These are phyloP conservation scores for Nymphalis urticae DNA, from an alignment of 2,888 invertebrate genomes.

Conservation along the genomic window DNA sequence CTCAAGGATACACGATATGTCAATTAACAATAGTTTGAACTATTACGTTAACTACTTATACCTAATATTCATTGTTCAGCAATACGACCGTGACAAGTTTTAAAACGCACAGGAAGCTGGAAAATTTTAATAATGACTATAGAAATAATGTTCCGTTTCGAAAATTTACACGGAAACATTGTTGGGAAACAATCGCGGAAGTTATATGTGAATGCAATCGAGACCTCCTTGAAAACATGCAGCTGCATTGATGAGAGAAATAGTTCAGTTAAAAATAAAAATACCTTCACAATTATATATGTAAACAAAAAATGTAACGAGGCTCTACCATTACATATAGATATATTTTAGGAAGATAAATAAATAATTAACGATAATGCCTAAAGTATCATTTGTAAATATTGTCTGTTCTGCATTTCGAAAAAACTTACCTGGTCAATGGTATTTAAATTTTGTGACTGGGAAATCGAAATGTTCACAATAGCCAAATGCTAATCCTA, in stretches of 20 bases:
- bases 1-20: not conserved
- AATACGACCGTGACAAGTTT: slow-evolving; percentile 12
- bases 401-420: no score
- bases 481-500: no score
- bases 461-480: no score
- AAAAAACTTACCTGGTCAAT: no score
- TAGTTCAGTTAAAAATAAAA: not conserved
- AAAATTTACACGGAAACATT: slow-evolving; percentile 3
- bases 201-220: slow-evolving; percentile 4
- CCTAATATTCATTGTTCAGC: slow-evolving; percentile 10
- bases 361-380: no score
- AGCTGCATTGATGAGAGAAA: slow-evolving; percentile 7
- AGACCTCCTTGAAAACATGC: slow-evolving; percentile 16
- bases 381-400: no score
- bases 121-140: not conserved
- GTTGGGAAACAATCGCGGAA: slow-evolving; percentile 9
- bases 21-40: slow-evolving; percentile 2
- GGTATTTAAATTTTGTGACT: no score
- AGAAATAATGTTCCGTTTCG: not conserved
- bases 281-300: not conserved
- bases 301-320: not conserved
- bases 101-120: slow-evolving; percentile 12
- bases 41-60: not conserved
- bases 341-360: no score
- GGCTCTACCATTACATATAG: not conserved